Conservation (phyloP, 2,888 invertebrate species). For the Clusia tigrina region DNA sequence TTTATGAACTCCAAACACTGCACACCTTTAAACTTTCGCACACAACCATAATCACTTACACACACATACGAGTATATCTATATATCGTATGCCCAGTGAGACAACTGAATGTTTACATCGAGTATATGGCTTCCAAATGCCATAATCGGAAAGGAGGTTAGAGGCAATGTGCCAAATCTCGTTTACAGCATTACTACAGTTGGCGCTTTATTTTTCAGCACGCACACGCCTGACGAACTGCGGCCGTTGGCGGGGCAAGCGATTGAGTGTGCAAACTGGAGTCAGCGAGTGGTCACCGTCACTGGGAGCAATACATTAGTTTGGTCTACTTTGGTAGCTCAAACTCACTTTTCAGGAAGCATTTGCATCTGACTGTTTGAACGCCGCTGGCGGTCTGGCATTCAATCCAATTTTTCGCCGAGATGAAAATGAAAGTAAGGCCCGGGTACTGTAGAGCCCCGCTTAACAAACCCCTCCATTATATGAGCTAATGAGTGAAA, state of each 20-base stretch:
- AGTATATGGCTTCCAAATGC: neutral
- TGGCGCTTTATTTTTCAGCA: neutral
- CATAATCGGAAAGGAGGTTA: conserved; percentile 4
- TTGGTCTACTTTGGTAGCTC: conserved; percentile 43
- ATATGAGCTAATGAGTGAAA: no score
- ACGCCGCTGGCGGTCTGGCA: no score
- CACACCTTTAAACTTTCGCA: no score
- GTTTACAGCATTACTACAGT: neutral
- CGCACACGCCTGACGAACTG: neutral
- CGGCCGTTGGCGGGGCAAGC: neutral
- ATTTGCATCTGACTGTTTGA: conserved; percentile 37
- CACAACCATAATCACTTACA: no score
- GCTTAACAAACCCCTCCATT: no score
- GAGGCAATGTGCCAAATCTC: neutral
- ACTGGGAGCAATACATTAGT: conserved; percentile 1
- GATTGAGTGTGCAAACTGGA: neutral
- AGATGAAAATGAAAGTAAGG: conserved; percentile 46
- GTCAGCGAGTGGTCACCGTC: conserved; percentile 5
- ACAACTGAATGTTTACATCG: no score
- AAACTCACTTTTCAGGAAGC: conserved; percentile 53
- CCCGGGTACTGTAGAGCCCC: no score
- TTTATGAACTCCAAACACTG: no score
- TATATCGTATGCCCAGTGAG: no score
- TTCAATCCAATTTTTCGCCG: conserved; percentile 24
- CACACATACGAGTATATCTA: no score